phyloP scores from a whole-genome alignment of 2,113 vertebrate genomes.

The Sebastes fasciatus region DNA sequence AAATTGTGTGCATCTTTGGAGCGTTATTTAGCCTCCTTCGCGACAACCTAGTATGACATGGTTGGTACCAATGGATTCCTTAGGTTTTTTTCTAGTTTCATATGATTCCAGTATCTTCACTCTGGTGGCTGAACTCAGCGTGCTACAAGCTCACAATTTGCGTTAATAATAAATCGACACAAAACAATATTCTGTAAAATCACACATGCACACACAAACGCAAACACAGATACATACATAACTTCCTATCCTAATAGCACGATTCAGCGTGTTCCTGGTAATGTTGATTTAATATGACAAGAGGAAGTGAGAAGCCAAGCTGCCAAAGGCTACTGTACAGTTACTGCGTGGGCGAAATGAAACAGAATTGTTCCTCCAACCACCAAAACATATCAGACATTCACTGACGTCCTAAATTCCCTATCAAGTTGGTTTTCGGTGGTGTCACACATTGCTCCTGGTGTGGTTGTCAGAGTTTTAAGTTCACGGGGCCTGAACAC shows the following conservation, averaged over 20 bases:
- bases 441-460: not conserved
- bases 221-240: not conserved
- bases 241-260: fast-evolving
- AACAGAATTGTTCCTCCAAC: fast-evolving
- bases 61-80: too few relatives aligned
- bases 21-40: too few relatives aligned
- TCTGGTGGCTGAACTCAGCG: too few relatives aligned
- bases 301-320: not conserved
- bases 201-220: not conserved
- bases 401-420: not conserved
- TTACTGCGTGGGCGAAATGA: fast-evolving
- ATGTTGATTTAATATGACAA: fast-evolving
- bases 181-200: too few relatives aligned
- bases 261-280: not conserved
- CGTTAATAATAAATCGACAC: too few relatives aligned
- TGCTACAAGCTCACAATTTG: too few relatives aligned
- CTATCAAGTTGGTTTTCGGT: not conserved
- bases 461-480: not conserved
- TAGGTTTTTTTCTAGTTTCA: too few relatives aligned
- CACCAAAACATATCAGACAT: not conserved
- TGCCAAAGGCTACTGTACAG: not conserved
- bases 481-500: not conserved
- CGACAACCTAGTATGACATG: too few relatives aligned
- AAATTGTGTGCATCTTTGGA: too few relatives aligned
- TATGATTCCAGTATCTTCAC: too few relatives aligned